phyloP scores from a whole-genome alignment of 2,113 vertebrate genomes.

The Eulemur macaco region DNA sequence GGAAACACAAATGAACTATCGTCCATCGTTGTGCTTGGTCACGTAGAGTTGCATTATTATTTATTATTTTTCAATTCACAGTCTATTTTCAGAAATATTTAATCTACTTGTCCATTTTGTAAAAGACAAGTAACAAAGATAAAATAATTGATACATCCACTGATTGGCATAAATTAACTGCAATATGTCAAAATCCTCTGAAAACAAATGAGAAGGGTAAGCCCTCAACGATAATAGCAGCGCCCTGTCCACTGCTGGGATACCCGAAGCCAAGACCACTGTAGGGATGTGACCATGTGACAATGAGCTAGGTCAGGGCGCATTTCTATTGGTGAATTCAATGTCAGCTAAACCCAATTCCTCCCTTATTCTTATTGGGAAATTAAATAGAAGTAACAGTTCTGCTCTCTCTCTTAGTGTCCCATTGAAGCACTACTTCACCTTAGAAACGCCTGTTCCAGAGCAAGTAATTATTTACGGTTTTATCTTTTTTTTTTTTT shows the following conservation, averaged over 20 bases:
- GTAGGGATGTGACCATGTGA: not conserved
- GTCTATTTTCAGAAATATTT: not conserved
- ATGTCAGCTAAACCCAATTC: not conserved
- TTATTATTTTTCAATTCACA: not conserved
- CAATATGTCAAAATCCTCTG: not conserved
- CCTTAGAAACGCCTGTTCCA: not conserved
- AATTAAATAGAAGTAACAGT: not conserved
- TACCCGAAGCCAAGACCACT: not conserved
- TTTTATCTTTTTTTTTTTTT: not conserved
- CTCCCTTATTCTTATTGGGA: not conserved
- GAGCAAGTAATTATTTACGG: not conserved
- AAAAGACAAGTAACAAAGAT: not conserved
- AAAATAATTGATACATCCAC: not conserved
- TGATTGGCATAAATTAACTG: not conserved
- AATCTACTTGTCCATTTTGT: not conserved
- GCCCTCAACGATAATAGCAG: not conserved
- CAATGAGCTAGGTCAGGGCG: not conserved
- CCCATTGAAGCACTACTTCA: not conserved
- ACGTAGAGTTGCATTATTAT: not conserved
- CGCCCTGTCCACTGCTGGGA: accelerated
- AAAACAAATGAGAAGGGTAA: not conserved
- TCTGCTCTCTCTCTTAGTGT: not conserved
- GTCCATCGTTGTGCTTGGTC: not conserved
- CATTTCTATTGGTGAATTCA: not conserved
- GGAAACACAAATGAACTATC: not conserved